Percentiles rank a stretch among this genome's conserved stretches.
These are phyloP conservation scores for Acanthis flammea DNA, from an alignment of 2,797 vertebrate species.

Conservation along the genomic window DNA sequence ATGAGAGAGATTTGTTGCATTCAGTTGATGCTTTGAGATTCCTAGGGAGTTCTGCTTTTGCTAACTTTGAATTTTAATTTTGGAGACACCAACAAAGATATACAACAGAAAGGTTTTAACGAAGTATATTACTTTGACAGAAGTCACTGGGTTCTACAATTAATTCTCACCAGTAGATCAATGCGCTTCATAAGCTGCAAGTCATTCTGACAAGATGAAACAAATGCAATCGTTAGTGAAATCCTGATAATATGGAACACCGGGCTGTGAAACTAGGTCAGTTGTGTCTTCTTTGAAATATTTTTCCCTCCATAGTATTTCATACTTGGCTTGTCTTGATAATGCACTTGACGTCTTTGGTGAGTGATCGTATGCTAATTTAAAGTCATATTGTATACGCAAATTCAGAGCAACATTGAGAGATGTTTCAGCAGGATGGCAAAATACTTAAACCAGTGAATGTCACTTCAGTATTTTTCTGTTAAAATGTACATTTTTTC, in stretches of 20 bases:
- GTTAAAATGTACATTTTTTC: background rate
- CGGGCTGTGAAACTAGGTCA: conserved; percentile 67
- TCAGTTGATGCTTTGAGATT: conserved; percentile 25
- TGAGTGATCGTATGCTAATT: conserved; percentile 55
- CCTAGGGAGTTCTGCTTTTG: conserved; percentile 30
- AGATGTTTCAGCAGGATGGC: background rate
- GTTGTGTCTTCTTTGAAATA: conserved; percentile 56
- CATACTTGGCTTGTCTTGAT: conserved; percentile 47
- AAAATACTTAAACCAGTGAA: background rate
- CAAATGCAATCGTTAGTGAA: conserved; percentile 66
- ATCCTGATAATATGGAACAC: conserved; percentile 63
- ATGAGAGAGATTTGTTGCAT: conserved; percentile 41
- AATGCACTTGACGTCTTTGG: conserved; percentile 41
- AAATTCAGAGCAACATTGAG: background rate
- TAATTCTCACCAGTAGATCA: conserved; percentile 72
- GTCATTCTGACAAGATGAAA: conserved; percentile 69
- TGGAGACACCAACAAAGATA: conserved; percentile 44
- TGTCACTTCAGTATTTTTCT: background rate
- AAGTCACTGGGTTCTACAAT: conserved; percentile 60
- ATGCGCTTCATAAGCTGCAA: conserved; percentile 57
- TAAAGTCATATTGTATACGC: background rate
- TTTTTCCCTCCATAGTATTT: conserved; percentile 29
- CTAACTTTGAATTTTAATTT: conserved; percentile 60
- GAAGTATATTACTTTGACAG: conserved; percentile 65
- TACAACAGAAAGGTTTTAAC: conserved; percentile 52